Evolutionary conservation across 2,888 invertebrate genomes (phyloP).

Genomic region (Xestia xanthographa): DNA sequence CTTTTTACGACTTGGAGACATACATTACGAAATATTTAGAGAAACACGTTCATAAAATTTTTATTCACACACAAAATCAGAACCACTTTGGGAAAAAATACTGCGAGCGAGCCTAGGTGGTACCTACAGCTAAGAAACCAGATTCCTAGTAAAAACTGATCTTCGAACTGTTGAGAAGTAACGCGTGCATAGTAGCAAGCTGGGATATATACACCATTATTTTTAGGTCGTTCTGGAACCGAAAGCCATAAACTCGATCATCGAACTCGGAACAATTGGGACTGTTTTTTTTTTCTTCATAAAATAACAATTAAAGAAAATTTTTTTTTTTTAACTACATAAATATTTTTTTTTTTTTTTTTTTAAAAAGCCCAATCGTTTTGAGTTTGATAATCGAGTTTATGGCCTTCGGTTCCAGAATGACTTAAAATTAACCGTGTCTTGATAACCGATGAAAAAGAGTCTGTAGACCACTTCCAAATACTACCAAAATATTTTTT

Average conservation of each 20-base stretch:
- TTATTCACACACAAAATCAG: background rate
- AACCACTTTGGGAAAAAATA: conserved; percentile 1
- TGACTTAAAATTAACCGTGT: no score
- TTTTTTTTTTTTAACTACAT: no score
- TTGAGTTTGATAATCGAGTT: no score
- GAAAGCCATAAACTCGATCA: no score
- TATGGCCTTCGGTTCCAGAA: no score
- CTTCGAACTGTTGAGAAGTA: background rate
- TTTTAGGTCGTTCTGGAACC: no score
- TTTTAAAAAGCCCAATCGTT: no score
- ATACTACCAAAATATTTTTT: background rate
- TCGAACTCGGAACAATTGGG: no score
- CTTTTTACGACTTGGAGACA: background rate
- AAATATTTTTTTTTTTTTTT: no score
- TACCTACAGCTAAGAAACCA: background rate
- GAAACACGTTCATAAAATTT: background rate
- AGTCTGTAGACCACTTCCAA: background rate
- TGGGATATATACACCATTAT: no score
- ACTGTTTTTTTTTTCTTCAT: no score
- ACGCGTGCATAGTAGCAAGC: background rate
- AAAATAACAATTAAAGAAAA: no score
- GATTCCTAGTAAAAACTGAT: background rate
- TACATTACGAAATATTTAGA: background rate
- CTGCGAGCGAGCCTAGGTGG: background rate
- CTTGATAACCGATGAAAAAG: background rate